phyloP scores from a whole-genome alignment of 1,140 invertebrate genomes.

The Tachypleus tridentatus region DNA sequence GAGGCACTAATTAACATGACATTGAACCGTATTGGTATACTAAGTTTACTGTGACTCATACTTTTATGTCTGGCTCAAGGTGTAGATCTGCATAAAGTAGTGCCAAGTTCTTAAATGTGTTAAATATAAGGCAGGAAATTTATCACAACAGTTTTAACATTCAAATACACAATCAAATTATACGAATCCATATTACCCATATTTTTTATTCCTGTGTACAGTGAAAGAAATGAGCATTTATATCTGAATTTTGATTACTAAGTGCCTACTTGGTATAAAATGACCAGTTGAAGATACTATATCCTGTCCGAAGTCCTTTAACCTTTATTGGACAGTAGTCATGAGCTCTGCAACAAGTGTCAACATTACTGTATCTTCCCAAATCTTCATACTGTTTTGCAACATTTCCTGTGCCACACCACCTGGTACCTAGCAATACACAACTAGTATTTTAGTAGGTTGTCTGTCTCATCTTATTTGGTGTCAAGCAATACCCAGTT shows the following conservation, averaged over 20 bases:
- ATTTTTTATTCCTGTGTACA: not conserved
- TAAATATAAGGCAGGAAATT: not conserved
- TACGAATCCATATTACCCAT: not conserved
- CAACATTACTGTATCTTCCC: conserved; percentile 48
- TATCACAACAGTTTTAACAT: not conserved
- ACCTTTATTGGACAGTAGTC: conserved; percentile 50
- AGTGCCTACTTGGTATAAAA: conserved; percentile 65
- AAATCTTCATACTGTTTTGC: conserved; percentile 50
- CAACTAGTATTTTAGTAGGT: too few relatives aligned
- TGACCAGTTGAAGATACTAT: conserved; percentile 68
- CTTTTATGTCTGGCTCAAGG: too few relatives aligned
- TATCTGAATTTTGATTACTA: not conserved
- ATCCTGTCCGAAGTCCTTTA: conserved; percentile 56
- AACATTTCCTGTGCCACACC: conserved; percentile 55
- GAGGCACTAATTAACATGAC: too few relatives aligned
- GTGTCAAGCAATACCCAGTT: too few relatives aligned
- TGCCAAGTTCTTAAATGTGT: too few relatives aligned
- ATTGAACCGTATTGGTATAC: too few relatives aligned
- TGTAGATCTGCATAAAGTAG: too few relatives aligned
- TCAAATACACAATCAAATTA: conserved; percentile 4
- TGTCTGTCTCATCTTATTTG: too few relatives aligned
- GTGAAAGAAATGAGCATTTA: not conserved
- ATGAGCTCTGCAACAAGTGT: conserved; percentile 60
- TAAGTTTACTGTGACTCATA: too few relatives aligned
- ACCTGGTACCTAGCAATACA: conserved; percentile 47